These are phyloP conservation scores for Paraescarpia echinospica DNA, from an alignment of 1,140 invertebrate species.

Conservation along the genomic window DNA sequence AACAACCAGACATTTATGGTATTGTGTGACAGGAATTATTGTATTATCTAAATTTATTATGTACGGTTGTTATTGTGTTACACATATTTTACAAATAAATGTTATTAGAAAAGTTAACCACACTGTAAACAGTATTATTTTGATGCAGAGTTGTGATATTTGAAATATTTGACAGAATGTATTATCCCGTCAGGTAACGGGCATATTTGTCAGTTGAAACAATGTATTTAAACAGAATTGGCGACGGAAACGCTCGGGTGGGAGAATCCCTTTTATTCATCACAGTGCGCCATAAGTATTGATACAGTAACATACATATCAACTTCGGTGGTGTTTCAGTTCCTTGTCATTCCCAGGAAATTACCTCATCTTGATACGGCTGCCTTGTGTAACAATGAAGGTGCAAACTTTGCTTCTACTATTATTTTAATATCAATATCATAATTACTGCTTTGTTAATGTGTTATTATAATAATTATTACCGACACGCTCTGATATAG, in stretches of 20 bases:
- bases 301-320: not conserved
- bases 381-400: not conserved
- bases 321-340: not conserved
- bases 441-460: not conserved
- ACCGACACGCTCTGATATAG: not conserved
- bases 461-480: not conserved
- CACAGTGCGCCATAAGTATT: not conserved
- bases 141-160: not conserved
- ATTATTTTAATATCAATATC: not conserved
- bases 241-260: not conserved
- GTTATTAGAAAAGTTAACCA: too few species aligned
- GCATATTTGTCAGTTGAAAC: not conserved
- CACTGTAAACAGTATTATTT: too few species aligned
- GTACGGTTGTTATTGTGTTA: too few species aligned
- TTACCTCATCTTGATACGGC: not conserved
- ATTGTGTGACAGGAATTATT: too few species aligned
- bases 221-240: not conserved
- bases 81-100: too few species aligned
- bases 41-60: too few species aligned
- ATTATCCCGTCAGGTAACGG: not conserved
- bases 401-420: not conserved
- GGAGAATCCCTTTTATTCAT: not conserved
- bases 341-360: not conserved
- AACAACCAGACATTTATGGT: too few species aligned
- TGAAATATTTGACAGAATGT: too few species aligned